Base-by-base conservation (phyloP, 2,113 vertebrate species). In the Clarias macrocephalus region DNA sequence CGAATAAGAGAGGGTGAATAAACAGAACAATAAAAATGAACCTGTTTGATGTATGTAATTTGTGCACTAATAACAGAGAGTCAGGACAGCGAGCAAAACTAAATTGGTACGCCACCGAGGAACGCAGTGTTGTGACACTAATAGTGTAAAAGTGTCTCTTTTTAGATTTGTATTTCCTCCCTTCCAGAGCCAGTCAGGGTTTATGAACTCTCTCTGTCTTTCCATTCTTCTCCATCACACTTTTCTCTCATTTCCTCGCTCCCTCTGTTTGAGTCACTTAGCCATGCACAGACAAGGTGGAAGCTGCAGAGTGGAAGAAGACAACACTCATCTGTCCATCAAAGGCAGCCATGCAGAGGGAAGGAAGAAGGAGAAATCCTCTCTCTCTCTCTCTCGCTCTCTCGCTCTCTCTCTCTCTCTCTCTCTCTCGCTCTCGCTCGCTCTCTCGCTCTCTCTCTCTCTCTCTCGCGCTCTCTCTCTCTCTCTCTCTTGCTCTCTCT, bases 81-180 rank as follows among this genome's bases (percentile, higher is more conserved):
- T 62, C 56, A 33, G 19, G 56, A 12, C 33, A 59, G 56, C 63
- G 80, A 82, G 80, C 79, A 77, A 56, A 4, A 30, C 68, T 85
- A 57, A 80, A 87, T 85, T 62, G 68, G 82, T 77, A 87, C 63
- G 63, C 54, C 56, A 77, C 76, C 13, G 25, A 25, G 59, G 70
- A 89, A 66, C 81, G 65, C 86, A 84, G 85, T 83, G 83, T 25
- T 83, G 83, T 87, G 83, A 89, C 83, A 89, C 56, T 86, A 89
- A 90, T 48, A 66, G 59, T 42, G 66, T 82, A 30, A 87, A 83
- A 87, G 76, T 48, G 5, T 88, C 72, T 79, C 83, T 28, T 62
- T 87, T 83, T 80, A 83, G 80, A 63, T 85, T 54, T 37, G 37
- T 75, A 30, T 76, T 73, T 21, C 25, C 9, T 52, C 12, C 2